Evolutionary conservation across 2,888 invertebrate species (phyloP), one percentile per base, ranked within the genome.

Genomic region (Dusona sp.): DNA sequence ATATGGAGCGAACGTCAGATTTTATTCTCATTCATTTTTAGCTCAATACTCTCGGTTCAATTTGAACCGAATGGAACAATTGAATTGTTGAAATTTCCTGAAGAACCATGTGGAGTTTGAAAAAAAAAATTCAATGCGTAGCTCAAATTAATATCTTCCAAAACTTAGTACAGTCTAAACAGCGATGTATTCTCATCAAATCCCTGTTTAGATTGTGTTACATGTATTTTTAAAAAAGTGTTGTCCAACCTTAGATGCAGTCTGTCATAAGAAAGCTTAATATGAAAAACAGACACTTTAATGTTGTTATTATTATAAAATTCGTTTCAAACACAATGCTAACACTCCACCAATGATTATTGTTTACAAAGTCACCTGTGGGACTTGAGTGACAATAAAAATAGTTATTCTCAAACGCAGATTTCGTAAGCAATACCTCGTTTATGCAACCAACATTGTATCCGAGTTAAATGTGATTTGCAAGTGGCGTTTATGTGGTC

Each of bases 381-480:
- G 48, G 1, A 7, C 19, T 48, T n/a, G 48, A 61, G 29, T 29
- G 29, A 25, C 61, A 16, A 16, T 61, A 29, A 61, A 25, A 16
- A 61, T 11, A 29, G 29, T 61, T 61, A 29, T 61, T 61, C 25
- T 2, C 61, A 57, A 61, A 29, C 29, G 61, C 61, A 61, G 16
- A 61, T 61, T 61, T 29, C 6, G 16, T 61, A 29, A 61, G 29
- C 29, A 25, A 29, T 29, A 16, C 6, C 29, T 29, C 29, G 13
- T 29, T 29, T 7, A 6, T 61, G 29, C 61, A 29, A 29, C 2
- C 29, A 29, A 61, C 61, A 29, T 29, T 8, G 11, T 57, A 57
- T 57, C 2, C 57, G 25, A 57, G 57, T 57, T 57, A 25, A 57
- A 25, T 57, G 25, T 57, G 57, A 57, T 57, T 57, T 57, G 57